A percentile compares a stretch with the other conserved stretches of the same genome.
phyloP scores from a whole-genome alignment of 2,888 invertebrate genomes.

The Nomada ruficornis region DNA sequence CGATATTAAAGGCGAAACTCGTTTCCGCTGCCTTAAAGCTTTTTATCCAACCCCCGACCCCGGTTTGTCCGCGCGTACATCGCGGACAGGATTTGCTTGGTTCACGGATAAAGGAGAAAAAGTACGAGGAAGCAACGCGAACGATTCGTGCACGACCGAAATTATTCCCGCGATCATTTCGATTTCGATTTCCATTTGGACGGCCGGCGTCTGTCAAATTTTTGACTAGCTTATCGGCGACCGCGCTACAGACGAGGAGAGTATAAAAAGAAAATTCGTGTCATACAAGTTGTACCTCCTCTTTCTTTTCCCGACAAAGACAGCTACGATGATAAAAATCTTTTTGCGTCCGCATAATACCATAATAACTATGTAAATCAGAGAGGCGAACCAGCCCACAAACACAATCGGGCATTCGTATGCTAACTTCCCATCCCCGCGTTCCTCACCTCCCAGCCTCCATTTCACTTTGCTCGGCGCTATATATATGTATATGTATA shows the following conservation, averaged over 20 bases:
- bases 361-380: conserved; percentile 82
- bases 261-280: conserved; percentile 49
- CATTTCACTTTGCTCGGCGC: conserved; percentile 51
- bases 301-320: conserved; percentile 54
- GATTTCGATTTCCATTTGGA: too few relatives aligned
- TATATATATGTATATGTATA: background rate
- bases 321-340: conserved; percentile 75
- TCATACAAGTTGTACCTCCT: conserved; percentile 55
- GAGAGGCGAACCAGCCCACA: conserved; percentile 69
- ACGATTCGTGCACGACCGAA: too few relatives aligned
- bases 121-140: too few relatives aligned
- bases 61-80: background rate
- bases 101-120: too few relatives aligned
- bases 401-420: conserved; percentile 79
- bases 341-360: conserved; percentile 80
- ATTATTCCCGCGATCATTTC: too few relatives aligned
- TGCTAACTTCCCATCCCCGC: conserved; percentile 72
- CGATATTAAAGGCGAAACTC: conserved; percentile 47
- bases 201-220: conserved; percentile 2
- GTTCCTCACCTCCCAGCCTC: conserved; percentile 17
- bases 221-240: conserved; percentile 5
- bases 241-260: conserved; percentile 2
- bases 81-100: too few relatives aligned
- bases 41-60: too few relatives aligned
- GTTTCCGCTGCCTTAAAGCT: conserved; percentile 36